Evolutionary conservation across 1,140 invertebrate genomes (phyloP), one percentile per base, ranked within the genome.

Genomic region (Theocolax elegans): DNA sequence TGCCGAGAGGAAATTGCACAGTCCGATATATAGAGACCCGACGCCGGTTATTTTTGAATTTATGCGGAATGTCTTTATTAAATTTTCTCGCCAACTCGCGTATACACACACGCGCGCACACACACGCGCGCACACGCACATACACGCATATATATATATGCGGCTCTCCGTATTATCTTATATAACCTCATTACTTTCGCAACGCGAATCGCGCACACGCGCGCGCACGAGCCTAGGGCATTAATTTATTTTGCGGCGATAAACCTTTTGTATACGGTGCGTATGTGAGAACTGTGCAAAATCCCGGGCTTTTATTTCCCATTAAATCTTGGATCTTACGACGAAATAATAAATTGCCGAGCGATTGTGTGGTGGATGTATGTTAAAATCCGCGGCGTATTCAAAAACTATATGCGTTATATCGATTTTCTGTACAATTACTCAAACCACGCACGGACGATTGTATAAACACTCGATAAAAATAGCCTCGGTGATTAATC

Each of bases 31-130:
- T n/a, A n/a, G n/a, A n/a, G n/a, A n/a, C n/a, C n/a, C n/a, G n/a
- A n/a, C 35, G 59, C 58, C 49, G 35, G 64, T 40, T 66, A 71
- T 75, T 74, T 73, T 60, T 69, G 65, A 62, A 60, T 51, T 40
- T 44, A n/a, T 12, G 25, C 4, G 3, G 54, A 63, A 38, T 29
- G 40, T 72, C 51, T 67, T 67, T 21, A 44, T 64, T 65, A 53
- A 53, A 73, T 49, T 56, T 49, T 40, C 40, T 42, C 54, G 31
- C 35, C 51, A n/a, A n/a, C n/a, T 31, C 54, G 44, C 21, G n/a
- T n/a, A n/a, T 13, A 23, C 48, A 27, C 49, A 63, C 72, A 73
- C 66, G 74, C 73, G 75, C 53, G 75, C 79, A n/a, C n/a, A 79
- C 77, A 71, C 4, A 21, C 51, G 27, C 15, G 6, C 25, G 51